Evolutionary conservation across 2,888 invertebrate species (phyloP).

Genomic region (Dorcus hopei): DNA sequence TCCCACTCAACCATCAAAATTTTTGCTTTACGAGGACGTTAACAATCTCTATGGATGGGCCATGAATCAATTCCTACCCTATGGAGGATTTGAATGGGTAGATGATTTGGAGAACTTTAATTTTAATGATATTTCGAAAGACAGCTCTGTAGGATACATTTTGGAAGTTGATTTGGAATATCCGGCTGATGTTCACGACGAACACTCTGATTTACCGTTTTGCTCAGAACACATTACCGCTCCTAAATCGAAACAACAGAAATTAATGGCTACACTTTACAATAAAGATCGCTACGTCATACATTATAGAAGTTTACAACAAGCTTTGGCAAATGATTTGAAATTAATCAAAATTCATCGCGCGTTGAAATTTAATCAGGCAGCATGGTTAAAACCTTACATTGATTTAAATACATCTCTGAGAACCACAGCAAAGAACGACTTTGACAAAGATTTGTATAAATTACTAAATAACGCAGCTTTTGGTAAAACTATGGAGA

Average conservation of each 20-base stretch:
- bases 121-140: conserved; percentile 1
- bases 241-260: not conserved
- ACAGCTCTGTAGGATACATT: not conserved
- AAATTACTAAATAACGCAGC: conserved; percentile 3
- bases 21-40: conserved; percentile 22
- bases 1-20: conserved; percentile 7
- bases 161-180: conserved; percentile 1
- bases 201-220: not conserved
- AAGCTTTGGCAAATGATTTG: not conserved
- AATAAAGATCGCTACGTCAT: conserved; percentile 4
- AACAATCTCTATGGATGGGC: conserved; percentile 25
- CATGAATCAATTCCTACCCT: conserved; percentile 19
- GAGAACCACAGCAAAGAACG: not conserved
- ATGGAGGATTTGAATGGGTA: conserved; percentile 18
- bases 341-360: conserved; percentile 3
- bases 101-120: conserved; percentile 1
- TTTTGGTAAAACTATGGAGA: conserved; percentile 7
- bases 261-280: conserved; percentile 9
- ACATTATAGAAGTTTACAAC: conserved; percentile 1
- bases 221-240: not conserved
- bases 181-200: not conserved
- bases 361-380: conserved; percentile 1
- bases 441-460: conserved; percentile 3
- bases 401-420: not conserved
- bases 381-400: not conserved